Evolutionary conservation across 2,888 invertebrate species (phyloP).

Genomic region (Euzetes globulus): DNA sequence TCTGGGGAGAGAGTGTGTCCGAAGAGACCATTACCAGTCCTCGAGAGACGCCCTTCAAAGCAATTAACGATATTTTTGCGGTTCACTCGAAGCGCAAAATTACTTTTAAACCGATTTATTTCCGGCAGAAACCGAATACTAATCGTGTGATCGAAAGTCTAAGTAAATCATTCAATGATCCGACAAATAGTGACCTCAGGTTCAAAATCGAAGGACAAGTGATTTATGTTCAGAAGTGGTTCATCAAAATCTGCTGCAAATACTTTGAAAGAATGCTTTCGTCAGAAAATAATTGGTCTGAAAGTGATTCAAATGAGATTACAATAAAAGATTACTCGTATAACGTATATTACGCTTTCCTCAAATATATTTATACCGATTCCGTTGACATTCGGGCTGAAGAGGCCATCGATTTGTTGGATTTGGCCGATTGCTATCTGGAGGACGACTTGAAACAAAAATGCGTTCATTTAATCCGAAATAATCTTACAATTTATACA

Average conservation of each 20-base stretch:
- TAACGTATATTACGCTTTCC: slow-evolving; percentile 27
- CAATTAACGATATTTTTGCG: slow-evolving; percentile 24
- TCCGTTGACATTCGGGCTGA: slow-evolving; percentile 1
- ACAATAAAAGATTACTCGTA: slow-evolving; percentile 27
- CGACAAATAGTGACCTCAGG: slow-evolving; percentile 11
- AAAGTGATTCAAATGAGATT: slow-evolving; percentile 28
- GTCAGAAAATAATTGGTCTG: slow-evolving; percentile 4
- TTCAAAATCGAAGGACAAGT: slow-evolving; percentile 20
- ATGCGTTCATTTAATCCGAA: slow-evolving; percentile 26
- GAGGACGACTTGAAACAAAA: slow-evolving; percentile 30
- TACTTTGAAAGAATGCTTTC: slow-evolving; percentile 32
- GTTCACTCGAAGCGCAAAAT: slow-evolving; percentile 7
- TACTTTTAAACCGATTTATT: slow-evolving; percentile 19
- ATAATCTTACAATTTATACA: slow-evolving; percentile 23
- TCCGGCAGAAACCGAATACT: background rate
- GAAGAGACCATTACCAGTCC: slow-evolving; percentile 19
- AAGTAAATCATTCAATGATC: slow-evolving; percentile 32
- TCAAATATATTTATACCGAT: slow-evolving; percentile 34
- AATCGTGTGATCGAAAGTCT: slow-evolving; percentile 30
- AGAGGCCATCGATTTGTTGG: slow-evolving; percentile 30
- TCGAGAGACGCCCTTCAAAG: slow-evolving; percentile 27
- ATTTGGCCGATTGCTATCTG: slow-evolving; percentile 34
- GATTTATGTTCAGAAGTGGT: slow-evolving; percentile 34
- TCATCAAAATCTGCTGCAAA: slow-evolving; percentile 28
- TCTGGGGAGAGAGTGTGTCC: slow-evolving; percentile 30